Base-by-base conservation (phyloP, 1,140 invertebrate genomes). In the Palaemon carinicauda region DNA sequence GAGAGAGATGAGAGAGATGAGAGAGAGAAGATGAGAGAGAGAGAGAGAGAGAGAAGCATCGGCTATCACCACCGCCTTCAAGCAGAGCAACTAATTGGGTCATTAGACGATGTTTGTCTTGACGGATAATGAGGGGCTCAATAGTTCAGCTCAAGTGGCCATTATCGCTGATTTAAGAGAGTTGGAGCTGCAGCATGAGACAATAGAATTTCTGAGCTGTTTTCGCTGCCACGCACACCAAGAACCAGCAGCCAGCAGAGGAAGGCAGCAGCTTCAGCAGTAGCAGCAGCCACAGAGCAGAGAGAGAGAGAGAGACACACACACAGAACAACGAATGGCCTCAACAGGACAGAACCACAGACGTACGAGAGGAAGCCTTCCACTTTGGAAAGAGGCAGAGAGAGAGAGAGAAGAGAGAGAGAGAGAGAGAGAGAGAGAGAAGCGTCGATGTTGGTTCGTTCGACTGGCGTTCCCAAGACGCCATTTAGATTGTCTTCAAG, bases 71-170 rank as follows among this genome's bases (percentile, higher is more conserved):
- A 19, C 53, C 29, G 81, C 83, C 83, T 78, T 80, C 83, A 86
- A 86, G 83, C 83, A 80, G 33, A 60, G 56, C 77, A 74, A 74
- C 77, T 86, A 86, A 86, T 86, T 86, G 83, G 77, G 74, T 80
- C 83, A 86, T 86, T 86, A 73, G 77, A 71, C 50, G 33, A 31
- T 86, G 83, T 86, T 86, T 86, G 83, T 86, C 83, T 79, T 86
- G 75, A 86, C 75, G 83, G 77, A 86, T 86, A 86, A 86, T 80
- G 83, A 80, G 83, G 54, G 77, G 65, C 77, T 80, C 83, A 79
- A 86, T 86, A 86, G 83, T 86, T 86, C 83, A 86, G 77, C 54
- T 53, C 78, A 80, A 86, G 83, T 86, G 83, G 83, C 83, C 83
- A 86, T 86, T 86, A 86, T 73, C 83, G 53, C 60, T 86, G 83